Evolutionary conservation across 1,140 invertebrate genomes (phyloP).

Genomic region (Euglossa dilemma): DNA sequence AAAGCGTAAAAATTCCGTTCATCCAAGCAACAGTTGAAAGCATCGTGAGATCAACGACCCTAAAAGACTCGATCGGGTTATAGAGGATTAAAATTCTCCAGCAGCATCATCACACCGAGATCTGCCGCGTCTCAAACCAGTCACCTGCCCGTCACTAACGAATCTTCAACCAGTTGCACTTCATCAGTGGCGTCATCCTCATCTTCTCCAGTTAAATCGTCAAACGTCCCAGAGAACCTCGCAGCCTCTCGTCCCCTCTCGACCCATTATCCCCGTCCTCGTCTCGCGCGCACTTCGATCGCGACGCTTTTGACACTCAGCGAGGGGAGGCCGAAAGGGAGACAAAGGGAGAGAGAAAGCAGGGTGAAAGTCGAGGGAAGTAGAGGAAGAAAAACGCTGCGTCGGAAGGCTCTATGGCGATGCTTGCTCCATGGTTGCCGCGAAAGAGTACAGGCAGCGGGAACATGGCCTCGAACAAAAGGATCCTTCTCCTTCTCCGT

Average conservation of each 20-base stretch:
- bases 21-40: not conserved
- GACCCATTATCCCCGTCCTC: not conserved
- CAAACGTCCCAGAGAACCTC: not conserved
- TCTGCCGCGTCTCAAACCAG: not conserved
- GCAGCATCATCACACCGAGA: not conserved
- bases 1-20: not conserved
- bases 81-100: slow-evolving; percentile 11
- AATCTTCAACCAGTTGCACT: not conserved
- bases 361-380: not conserved
- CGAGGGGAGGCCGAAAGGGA: slow-evolving; percentile 5
- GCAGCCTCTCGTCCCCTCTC: not conserved
- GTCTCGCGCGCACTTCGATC: slow-evolving; percentile 25
- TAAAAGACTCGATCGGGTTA: not conserved
- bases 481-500: slow-evolving; percentile 11
- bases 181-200: not conserved
- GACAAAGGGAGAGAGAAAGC: slow-evolving; percentile 25
- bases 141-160: not conserved
- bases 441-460: slow-evolving; percentile 18
- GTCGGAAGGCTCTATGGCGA: slow-evolving; percentile 24
- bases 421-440: slow-evolving; percentile 22
- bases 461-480: slow-evolving; percentile 42
- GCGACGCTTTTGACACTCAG: slow-evolving; percentile 17
- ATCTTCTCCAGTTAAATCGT: not conserved
- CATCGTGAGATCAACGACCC: not conserved
- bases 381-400: slow-evolving; percentile 8